Conservation (phyloP, 30 jellyfish, hydroid and myxozoan species). For the Aurelia sp. region DNA sequence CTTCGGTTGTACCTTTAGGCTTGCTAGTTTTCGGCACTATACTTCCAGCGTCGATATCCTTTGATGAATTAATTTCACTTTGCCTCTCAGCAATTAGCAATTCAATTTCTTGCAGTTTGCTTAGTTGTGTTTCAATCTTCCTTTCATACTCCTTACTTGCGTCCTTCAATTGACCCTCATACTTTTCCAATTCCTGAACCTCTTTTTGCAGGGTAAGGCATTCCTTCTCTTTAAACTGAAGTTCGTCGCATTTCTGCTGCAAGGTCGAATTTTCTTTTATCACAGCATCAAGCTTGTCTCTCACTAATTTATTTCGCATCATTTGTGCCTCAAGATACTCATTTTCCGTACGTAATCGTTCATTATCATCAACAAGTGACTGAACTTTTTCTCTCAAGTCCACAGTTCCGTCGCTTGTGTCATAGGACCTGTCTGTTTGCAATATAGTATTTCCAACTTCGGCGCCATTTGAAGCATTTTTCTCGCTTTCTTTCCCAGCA, state of each 20-base stretch:
- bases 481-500: too few species aligned
- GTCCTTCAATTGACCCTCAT: not conserved
- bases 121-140: not conserved
- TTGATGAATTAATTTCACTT: not conserved
- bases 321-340: too few species aligned
- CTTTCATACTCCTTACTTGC: not conserved
- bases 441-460: too few species aligned
- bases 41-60: not conserved
- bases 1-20: not conserved
- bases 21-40: not conserved
- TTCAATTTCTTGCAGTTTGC: not conserved
- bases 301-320: not conserved
- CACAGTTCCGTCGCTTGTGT: too few species aligned
- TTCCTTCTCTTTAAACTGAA: not conserved
- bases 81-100: not conserved
- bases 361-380: too few species aligned
- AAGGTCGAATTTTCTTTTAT: not conserved
- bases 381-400: too few species aligned
- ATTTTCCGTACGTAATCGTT: too few species aligned
- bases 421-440: too few species aligned
- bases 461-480: too few species aligned
- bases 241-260: not conserved
- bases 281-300: constrained; percentile 9
- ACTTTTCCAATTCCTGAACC: not conserved
- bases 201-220: not conserved